Base-by-base conservation (phyloP, 2,888 invertebrate genomes). In the Phalera bucephala region DNA sequence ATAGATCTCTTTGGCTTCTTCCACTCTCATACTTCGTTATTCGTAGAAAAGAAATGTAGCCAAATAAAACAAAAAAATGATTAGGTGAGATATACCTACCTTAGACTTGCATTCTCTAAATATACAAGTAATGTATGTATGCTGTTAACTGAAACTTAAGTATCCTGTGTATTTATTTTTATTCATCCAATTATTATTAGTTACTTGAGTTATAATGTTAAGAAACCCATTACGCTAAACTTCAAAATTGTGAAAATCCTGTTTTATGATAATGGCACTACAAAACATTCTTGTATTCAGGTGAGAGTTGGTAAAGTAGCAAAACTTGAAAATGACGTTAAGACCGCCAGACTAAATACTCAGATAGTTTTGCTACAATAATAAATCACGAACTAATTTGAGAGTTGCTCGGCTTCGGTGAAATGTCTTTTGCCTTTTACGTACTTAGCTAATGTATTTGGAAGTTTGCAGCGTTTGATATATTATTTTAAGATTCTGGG, bases 371-470 rank as follows among this genome's bases (percentile, higher is more conserved):
- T 64, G 70, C 64, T 69, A 65, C 74, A 68, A 67, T 66, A 75
- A 81, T 83, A 82, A 82, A 82, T 82, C 75, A 80, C 68, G 51
- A 72, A 81, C 40, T 57, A 40, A 72, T 75, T 72, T 64, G 56
- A 56, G 56, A 72, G 52, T 72, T 65, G 48, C 51, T 57, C 54
- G 49, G 44, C 36, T 48, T 31, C 31, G 39, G 31, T 33, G 50
- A 45, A 59, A 56, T 59, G 46, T 59, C 58, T 59, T 48, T 43
- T 40, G 45, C 42, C 45, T 48, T 57, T 59, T 45, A 39, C 27
- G 9, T 25, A 25, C 39, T 32, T 19, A 20, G 15, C 14, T 34
- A n/a, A 32, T 43, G 31, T 58, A 45, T n/a, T 45, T 52, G 36
- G 31, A 31, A 40, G 39, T 45, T 31, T 48, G 40, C 43, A 33